Base-by-base conservation (phyloP, 2,113 vertebrate genomes). In the Hypocryptadius cinnamomeus region DNA sequence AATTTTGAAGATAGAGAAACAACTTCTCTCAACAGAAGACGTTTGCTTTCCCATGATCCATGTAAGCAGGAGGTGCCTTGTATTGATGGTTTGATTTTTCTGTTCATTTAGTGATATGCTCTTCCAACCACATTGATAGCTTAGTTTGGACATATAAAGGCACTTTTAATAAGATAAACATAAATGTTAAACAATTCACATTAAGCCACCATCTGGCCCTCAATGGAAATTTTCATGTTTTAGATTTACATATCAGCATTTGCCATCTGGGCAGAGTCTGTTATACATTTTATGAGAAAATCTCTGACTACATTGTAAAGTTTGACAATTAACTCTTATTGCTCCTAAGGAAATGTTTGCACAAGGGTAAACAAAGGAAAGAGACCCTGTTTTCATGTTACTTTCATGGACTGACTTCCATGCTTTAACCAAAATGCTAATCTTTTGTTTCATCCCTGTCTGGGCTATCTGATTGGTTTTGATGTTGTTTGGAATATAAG, bases 121-220 rank as follows among this genome's bases (percentile, higher is more conserved):
- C 68, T 96, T 92, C 80, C 93, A 95, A 77, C 93, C 81, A 96
- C 87, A 93, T 6, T 74, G 65, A 94, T 91, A 86, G 94, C 89
- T 93, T 91, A 74, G 91, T 94, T 97, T 96, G 91, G 79, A 96
- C 94, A 97, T 94, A 97, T 93, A 96, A 97, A 96, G 90, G 85
- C 85, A 92, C 94, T 94, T 96, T 96, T 96, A 97, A 96, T 96
- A 97, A 96, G 96, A 97, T 94, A 95, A 97, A 95, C 97, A 97
- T 91, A 97, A 97, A 97, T 97, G 96, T 96, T 97, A 94, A 95
- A 97, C 96, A 97, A 96, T 96, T 97, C 87, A 80, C 77, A 94
- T 96, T 97, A 96, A 96, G 87, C 66, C 56, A 79, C 96, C 97
- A 97, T 97, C 96, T 97, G 97, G 93, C 61, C 74, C 93, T 76